phyloP scores from a whole-genome alignment of 1,140 invertebrate species.

The Araneus ventricosus region DNA sequence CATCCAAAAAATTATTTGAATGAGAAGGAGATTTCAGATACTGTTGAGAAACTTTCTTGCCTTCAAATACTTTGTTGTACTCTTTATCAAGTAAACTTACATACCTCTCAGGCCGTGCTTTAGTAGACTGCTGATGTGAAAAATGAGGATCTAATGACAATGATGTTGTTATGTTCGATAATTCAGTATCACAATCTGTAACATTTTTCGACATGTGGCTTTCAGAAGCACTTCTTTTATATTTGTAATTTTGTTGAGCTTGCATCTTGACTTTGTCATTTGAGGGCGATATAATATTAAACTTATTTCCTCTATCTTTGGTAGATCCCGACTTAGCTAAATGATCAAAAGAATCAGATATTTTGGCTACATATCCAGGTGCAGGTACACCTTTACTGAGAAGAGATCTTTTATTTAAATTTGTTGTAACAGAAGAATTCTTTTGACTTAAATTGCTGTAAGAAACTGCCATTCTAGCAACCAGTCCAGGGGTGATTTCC shows the following conservation, averaged over 20 bases:
- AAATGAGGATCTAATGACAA: neutral
- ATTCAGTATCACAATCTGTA: neutral
- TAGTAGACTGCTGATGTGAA: neutral
- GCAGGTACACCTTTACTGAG: conserved; percentile 34
- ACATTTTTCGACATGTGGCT: conserved; percentile 62
- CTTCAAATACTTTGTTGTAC: conserved; percentile 73
- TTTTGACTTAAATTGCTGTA: conserved; percentile 71
- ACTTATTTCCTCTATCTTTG: neutral
- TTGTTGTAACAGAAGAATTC: conserved; percentile 8
- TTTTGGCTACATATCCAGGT: conserved; percentile 72
- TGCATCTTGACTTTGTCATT: neutral
- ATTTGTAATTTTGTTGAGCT: conserved; percentile 13
- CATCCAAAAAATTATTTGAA: neutral
- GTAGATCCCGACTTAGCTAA: conserved; percentile 41
- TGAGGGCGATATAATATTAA: neutral
- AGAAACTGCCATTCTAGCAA: conserved; percentile 74
- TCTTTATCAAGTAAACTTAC: conserved; percentile 74
- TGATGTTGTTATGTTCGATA: neutral
- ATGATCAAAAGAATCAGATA: conserved; percentile 73
- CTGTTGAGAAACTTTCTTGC: conserved; percentile 60
- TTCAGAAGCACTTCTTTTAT: conserved; percentile 69
- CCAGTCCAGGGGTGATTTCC: conserved; percentile 73
- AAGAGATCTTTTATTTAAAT: neutral
- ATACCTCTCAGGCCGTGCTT: conserved; percentile 20
- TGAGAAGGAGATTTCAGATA: conserved; percentile 41